Evolutionary conservation across 1,140 invertebrate genomes (phyloP), one percentile per base, ranked within the genome.

Genomic region (Drosophila tani): DNA sequence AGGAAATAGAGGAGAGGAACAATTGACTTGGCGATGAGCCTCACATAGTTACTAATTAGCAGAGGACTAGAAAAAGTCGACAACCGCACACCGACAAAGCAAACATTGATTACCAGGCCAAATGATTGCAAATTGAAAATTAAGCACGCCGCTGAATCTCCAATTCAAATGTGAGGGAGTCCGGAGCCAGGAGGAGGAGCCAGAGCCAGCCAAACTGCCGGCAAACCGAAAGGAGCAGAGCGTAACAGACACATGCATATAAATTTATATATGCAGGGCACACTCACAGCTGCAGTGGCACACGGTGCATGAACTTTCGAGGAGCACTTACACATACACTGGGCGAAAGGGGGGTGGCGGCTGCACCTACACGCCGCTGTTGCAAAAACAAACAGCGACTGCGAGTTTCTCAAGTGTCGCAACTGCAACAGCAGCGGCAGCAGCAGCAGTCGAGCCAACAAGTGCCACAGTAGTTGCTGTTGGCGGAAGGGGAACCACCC

Each of bases 41-140:
- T 63, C 69, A 84, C 67, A 88, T 81, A 53, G 57, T 70, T 74
- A 67, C 79, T 90, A 90, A 90, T 90, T 91, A 90, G 78, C 51
- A 57, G 56, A 73, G 63, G 40, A 67, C 60, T 53, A 69, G 63
- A 69, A 82, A 79, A 79, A 81, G 55, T 76, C 67, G 53, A 55
- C 60, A 53, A 47, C 51, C 53, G 47, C 79, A 57, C 51, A 43
- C 45, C 51, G 66, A 79, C 56, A 81, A 53, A 74, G 73, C 58
- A 77, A 57, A 78, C 69, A 86, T 84, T 84, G 82, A 84, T 84
- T 85, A 85, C 65, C 75, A 75, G 49, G 56, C 63, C 58, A 75
- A 84, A 88, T 88, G 84, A 88, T 90, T 90, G 81, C 84, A 88
- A 90, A 88, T 87, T 87, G 84, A 88, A 88, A 87, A 88, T 88